phyloP scores from a whole-genome alignment of 2,888 invertebrate genomes.

The Trichogramma evanescens region DNA sequence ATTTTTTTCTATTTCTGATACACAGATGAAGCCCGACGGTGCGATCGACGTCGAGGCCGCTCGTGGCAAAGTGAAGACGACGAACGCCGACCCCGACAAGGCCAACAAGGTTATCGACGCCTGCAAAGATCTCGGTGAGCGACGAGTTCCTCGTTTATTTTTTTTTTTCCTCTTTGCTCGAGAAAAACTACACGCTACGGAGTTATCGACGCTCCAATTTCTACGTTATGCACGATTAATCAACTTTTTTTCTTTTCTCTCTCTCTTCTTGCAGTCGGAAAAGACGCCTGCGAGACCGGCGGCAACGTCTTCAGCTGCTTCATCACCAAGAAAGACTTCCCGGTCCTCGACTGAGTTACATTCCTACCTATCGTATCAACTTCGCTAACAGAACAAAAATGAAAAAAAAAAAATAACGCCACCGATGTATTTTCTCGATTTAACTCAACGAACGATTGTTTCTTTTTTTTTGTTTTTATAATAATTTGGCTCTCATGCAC shows the following conservation, averaged over 20 bases:
- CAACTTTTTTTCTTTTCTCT: neutral
- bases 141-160: neutral
- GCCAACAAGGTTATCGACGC: constrained; percentile 28
- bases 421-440: constrained; percentile 1
- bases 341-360: neutral
- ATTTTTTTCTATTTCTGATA: neutral
- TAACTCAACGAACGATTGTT: neutral
- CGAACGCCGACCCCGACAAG: constrained; percentile 23
- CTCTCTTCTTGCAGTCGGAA: constrained; percentile 5
- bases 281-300: constrained; percentile 9
- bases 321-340: constrained; percentile 4
- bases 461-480: no score
- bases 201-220: neutral
- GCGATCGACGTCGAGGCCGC: constrained; percentile 28
- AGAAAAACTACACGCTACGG: no score
- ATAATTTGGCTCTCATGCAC: no score
- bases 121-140: constrained; percentile 31
- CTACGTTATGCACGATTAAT: neutral
- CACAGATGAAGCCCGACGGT: constrained; percentile 29
- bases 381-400: no score
- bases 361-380: no score
- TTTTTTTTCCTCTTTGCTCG: neutral
- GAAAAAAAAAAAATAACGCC: no score
- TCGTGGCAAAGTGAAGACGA: constrained; percentile 27
- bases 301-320: constrained; percentile 7